phyloP scores from a whole-genome alignment of 53 echinoderm and acorn worm genomes.

The Apostichopus leukothele region DNA sequence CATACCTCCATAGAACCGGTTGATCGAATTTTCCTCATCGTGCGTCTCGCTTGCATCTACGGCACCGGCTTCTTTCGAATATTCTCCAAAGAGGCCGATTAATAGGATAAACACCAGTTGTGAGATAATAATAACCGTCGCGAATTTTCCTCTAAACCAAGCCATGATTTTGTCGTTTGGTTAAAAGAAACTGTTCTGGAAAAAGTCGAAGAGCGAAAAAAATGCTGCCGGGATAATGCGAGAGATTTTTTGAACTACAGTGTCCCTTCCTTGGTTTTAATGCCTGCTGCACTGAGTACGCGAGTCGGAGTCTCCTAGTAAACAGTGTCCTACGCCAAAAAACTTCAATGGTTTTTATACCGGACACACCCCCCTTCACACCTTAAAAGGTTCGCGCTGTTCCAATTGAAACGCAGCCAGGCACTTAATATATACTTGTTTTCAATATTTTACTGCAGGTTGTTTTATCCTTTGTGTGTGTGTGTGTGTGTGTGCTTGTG shows the following conservation, averaged over 20 bases:
- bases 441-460: too few relatives aligned
- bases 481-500: too few relatives aligned
- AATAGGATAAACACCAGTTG: slow-evolving; percentile 71
- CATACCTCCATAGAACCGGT: slow-evolving; percentile 78
- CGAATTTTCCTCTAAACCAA: slow-evolving; percentile 75
- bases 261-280: too few relatives aligned
- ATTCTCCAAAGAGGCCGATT: slow-evolving; percentile 72
- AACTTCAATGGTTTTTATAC: slow-evolving; percentile 1
- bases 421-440: neutral
- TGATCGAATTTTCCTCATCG: slow-evolving; percentile 55
- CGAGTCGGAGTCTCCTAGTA: neutral
- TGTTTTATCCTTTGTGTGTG: too few relatives aligned
- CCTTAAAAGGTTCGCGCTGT: neutral
- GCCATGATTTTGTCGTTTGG: slow-evolving; percentile 54
- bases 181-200: neutral
- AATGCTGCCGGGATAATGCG: too few relatives aligned
- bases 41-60: neutral
- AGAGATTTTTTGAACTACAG: too few relatives aligned
- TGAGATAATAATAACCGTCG: slow-evolving; percentile 59
- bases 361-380: slow-evolving; percentile 43
- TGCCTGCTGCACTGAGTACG: too few relatives aligned
- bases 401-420: neutral
- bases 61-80: slow-evolving; percentile 54
- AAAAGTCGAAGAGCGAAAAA: neutral
- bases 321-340: neutral